Conservation (phyloP, 37 sponge, comb jelly and placozoan species). For the Amphimedon queenslandica region DNA sequence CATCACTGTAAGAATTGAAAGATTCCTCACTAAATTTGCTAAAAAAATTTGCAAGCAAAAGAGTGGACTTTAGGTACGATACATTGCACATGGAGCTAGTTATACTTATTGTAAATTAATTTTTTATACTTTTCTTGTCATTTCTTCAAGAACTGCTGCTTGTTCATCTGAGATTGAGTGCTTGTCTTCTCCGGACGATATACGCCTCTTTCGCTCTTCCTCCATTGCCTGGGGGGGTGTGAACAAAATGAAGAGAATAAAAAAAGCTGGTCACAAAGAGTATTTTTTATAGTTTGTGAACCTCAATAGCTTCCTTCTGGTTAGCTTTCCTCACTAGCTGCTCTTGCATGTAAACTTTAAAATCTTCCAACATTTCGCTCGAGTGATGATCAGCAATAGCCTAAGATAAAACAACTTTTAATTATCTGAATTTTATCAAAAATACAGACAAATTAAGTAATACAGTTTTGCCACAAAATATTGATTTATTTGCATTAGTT, state of each 20-base stretch:
- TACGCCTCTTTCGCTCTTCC: conserved; percentile 54
- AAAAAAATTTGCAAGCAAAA: too few species aligned
- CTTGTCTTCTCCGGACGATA: conserved; percentile 20
- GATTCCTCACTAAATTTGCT: neutral
- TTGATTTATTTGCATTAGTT: too few species aligned
- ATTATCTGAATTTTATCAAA: too few species aligned
- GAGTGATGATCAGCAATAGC: conserved; percentile 39
- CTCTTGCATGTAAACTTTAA: conserved; percentile 57
- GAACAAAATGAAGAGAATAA: neutral
- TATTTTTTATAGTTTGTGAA: neutral
- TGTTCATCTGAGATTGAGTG: conserved; percentile 28
- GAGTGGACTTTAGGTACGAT: too few species aligned
- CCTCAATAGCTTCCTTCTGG: conserved; percentile 43
- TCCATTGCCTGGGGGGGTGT: conserved; percentile 46
- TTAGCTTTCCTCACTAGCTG: conserved; percentile 61
- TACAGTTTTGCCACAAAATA: too few species aligned
- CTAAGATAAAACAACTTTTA: conserved; percentile 12
- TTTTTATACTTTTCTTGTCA: conserved; percentile 15
- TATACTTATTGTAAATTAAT: neutral
- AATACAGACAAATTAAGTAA: too few species aligned
- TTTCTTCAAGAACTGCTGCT: conserved; percentile 38
- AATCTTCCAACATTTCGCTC: conserved; percentile 53
- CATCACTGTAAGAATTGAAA: neutral
- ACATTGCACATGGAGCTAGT: too few species aligned
- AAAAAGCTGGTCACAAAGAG: neutral